phyloP scores from a whole-genome alignment of 92 coral and sea anemone genomes.

The Montipora capitata region DNA sequence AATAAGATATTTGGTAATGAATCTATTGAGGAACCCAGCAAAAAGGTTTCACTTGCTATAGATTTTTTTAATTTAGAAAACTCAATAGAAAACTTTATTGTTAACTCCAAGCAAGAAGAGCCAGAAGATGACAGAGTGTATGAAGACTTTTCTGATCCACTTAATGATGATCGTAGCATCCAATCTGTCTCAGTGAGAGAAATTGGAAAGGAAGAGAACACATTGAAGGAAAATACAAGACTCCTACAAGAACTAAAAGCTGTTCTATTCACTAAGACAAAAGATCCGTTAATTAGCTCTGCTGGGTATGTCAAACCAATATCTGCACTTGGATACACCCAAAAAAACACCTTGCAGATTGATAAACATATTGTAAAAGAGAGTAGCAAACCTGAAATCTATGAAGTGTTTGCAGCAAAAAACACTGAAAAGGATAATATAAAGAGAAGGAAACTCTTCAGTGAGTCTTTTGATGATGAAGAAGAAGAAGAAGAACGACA shows the following conservation, averaged over 20 bases:
- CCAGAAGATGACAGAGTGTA: slow-evolving; percentile 83
- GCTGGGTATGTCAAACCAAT: slow-evolving; percentile 86
- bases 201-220: slow-evolving; percentile 75
- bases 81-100: slow-evolving; percentile 5
- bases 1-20: slow-evolving; percentile 31
- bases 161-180: slow-evolving; percentile 41
- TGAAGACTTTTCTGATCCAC: slow-evolving; percentile 91
- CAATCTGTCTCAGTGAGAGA: slow-evolving; percentile 69
- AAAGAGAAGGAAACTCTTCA: neutral
- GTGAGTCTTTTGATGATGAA: neutral
- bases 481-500: neutral
- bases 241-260: slow-evolving; percentile 90
- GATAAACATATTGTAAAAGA: neutral
- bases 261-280: slow-evolving; percentile 85
- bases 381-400: neutral
- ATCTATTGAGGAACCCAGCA: neutral
- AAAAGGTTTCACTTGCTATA: neutral
- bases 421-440: neutral
- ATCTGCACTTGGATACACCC: neutral
- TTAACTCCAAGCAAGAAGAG: slow-evolving; percentile 11
- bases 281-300: slow-evolving; percentile 86
- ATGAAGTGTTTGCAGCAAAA: neutral
- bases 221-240: slow-evolving; percentile 81
- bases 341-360: neutral
- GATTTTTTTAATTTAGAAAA: slow-evolving; percentile 10